Evolutionary conservation across 2,113 vertebrate genomes (phyloP).

Genomic region (Willisornis vidua): DNA sequence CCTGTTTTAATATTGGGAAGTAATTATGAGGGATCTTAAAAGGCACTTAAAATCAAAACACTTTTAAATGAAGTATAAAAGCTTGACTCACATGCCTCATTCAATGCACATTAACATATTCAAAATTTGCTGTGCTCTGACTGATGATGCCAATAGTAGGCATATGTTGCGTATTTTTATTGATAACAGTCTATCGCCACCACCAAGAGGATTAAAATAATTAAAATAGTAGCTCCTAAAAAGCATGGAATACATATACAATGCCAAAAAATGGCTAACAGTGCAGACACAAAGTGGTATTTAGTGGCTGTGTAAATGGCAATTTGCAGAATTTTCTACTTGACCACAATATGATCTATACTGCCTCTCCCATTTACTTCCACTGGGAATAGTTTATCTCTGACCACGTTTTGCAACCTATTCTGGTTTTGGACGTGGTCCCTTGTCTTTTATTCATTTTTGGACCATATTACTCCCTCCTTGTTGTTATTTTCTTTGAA

Average conservation of each 20-base stretch:
- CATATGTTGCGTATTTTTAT: not conserved
- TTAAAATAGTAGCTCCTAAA: not conserved
- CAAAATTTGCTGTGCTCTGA: not conserved
- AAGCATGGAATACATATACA: not conserved
- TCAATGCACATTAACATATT: not conserved
- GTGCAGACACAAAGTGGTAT: not conserved
- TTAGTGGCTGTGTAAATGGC: not conserved
- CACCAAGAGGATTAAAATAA: not conserved
- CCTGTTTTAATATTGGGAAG: not conserved
- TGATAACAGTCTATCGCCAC: not conserved
- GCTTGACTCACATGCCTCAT: not conserved
- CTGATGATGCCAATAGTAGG: not conserved
- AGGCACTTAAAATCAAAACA: not conserved
- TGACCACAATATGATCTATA: not conserved
- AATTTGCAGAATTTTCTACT: not conserved
- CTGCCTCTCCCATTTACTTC: not conserved
- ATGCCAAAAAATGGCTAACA: not conserved
- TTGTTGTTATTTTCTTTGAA: not conserved
- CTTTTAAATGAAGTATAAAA: not conserved
- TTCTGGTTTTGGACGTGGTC: conserved; percentile 12
- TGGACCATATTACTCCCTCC: not conserved
- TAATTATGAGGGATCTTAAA: not conserved
- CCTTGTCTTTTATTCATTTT: conserved; percentile 35
- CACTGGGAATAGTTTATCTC: conserved; percentile 39
- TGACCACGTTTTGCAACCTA: not conserved